These are phyloP conservation scores for Pollimyrus isidori DNA, from an alignment of 2,113 vertebrate genomes.

Conservation along the genomic window DNA sequence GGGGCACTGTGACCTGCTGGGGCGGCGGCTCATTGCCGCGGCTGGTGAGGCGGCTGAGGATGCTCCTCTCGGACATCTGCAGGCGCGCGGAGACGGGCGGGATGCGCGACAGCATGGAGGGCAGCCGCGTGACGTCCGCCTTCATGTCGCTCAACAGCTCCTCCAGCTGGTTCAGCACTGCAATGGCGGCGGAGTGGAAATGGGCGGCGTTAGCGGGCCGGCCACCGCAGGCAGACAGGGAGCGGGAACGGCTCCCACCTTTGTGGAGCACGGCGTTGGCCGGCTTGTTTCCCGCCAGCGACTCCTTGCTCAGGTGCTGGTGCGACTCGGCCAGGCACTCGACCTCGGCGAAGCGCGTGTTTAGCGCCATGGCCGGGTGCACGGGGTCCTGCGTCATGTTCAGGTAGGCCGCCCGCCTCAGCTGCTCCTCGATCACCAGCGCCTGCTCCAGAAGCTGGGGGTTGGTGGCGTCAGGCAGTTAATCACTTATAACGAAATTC, in stretches of 20 bases:
- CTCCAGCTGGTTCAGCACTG: conserved; percentile 96
- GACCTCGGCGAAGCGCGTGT: conserved; percentile 87
- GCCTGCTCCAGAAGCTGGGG: conserved; percentile 89
- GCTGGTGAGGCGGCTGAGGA: conserved; percentile 89
- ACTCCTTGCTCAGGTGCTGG: conserved; percentile 98
- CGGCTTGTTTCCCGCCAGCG: conserved; percentile 90
- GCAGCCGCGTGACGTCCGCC: conserved; percentile 87
- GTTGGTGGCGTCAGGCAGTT: neutral
- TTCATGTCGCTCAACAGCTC: conserved; percentile 98
- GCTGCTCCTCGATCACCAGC: conserved; percentile 94
- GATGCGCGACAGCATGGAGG: conserved; percentile 92
- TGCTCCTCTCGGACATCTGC: conserved; percentile 95
- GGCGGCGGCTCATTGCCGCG: conserved; percentile 75
- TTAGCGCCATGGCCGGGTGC: conserved; percentile 92
- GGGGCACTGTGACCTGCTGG: conserved; percentile 67
- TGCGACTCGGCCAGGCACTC: conserved; percentile 97
- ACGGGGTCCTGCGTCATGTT: conserved; percentile 96
- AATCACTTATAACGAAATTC: neutral
- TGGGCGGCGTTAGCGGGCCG: neutral
- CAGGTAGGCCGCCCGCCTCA: conserved; percentile 87
- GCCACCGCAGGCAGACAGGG: neutral
- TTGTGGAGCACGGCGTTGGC: conserved; percentile 94
- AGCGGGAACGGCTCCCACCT: conserved; percentile 56
- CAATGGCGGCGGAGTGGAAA: conserved; percentile 3
- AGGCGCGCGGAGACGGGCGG: conserved; percentile 88